Conservation (phyloP, 2,797 vertebrate species). For the Australoheros facetus region DNA sequence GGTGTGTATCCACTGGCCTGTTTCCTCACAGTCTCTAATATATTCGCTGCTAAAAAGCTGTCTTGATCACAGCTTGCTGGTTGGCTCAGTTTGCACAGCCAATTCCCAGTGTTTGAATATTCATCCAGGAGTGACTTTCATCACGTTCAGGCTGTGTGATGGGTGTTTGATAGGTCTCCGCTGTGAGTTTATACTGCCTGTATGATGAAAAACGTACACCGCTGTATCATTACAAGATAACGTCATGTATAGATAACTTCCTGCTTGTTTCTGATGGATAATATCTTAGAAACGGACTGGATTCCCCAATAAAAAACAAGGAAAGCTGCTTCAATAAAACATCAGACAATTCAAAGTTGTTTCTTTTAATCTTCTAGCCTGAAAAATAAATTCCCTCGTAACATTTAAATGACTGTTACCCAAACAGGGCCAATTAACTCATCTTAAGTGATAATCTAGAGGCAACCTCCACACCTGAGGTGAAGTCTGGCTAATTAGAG, state of each 20-base stretch:
- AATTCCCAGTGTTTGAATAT: slow-evolving; percentile 74
- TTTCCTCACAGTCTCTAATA: slow-evolving; percentile 34
- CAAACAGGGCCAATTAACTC: neutral
- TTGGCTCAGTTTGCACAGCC: slow-evolving; percentile 63
- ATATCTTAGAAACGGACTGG: neutral
- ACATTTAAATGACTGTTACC: neutral
- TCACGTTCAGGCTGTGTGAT: slow-evolving; percentile 36
- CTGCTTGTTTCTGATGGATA: neutral
- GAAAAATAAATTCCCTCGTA: neutral
- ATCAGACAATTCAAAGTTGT: neutral
- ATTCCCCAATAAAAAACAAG: neutral
- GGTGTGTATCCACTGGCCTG: neutral
- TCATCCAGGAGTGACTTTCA: slow-evolving; percentile 71
- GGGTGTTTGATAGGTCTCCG: slow-evolving; percentile 47
- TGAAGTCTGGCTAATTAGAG: neutral
- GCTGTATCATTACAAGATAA: neutral
- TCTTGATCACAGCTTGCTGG: slow-evolving; percentile 75
- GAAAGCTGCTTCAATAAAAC: neutral
- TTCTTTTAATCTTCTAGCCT: neutral
- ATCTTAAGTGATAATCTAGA: neutral
- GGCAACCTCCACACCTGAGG: neutral
- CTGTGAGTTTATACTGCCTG: neutral
- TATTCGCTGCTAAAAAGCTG: slow-evolving; percentile 55
- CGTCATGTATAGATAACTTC: neutral
- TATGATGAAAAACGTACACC: neutral